Conservation (phyloP, 1,140 invertebrate species). For the Platyscapa corneri region DNA sequence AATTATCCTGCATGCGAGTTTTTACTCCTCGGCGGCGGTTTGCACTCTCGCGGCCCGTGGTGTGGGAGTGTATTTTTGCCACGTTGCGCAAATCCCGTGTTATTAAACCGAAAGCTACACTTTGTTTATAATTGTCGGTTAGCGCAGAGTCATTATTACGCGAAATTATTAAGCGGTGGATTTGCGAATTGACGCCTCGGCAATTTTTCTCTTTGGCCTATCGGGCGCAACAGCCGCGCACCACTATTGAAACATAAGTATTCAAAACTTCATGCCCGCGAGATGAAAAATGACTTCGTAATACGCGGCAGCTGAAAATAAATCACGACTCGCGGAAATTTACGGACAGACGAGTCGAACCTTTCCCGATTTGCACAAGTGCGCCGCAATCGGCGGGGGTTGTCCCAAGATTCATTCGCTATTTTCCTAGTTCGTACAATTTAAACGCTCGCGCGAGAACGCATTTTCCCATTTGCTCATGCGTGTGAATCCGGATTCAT, state of each 20-base stretch:
- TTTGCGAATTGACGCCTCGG: background rate
- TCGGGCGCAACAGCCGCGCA: background rate
- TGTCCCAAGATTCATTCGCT: too few species aligned
- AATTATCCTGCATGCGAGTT: background rate
- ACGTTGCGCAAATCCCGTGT: background rate
- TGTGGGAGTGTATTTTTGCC: background rate
- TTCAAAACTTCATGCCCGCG: background rate
- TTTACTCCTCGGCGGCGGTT: background rate
- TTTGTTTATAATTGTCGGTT: slow-evolving; percentile 19
- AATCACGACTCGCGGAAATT: background rate
- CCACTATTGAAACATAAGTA: background rate
- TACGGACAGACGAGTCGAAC: background rate
- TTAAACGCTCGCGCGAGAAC: background rate
- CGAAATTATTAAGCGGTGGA: background rate
- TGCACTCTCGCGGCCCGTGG: background rate
- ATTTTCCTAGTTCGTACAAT: too few species aligned
- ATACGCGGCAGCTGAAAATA: background rate
- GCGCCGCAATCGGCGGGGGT: background rate
- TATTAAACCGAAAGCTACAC: background rate
- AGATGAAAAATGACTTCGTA: background rate
- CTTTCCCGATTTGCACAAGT: background rate
- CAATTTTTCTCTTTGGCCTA: background rate
- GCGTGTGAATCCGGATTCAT: background rate
- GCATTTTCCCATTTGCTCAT: background rate
- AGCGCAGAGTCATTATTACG: background rate